These are phyloP conservation scores for Chymomyza amoena DNA, from an alignment of 2,888 invertebrate genomes.

Conservation along the genomic window DNA sequence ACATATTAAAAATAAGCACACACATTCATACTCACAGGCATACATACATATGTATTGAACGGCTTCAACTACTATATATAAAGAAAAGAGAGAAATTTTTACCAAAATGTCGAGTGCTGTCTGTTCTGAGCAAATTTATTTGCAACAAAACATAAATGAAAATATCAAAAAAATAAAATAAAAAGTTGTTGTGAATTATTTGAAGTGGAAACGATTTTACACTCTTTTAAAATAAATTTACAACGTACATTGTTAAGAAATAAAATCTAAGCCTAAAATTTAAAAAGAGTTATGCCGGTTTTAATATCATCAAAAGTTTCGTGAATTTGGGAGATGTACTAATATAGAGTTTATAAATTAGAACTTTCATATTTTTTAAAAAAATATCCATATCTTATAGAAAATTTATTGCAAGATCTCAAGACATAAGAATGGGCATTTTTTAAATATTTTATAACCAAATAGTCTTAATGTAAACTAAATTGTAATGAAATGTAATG, in stretches of 20 bases:
- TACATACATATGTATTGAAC: conserved; percentile 26
- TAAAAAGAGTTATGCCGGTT: not conserved
- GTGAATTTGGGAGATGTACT: too few species aligned
- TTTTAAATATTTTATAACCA: too few species aligned
- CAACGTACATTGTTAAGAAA: too few species aligned
- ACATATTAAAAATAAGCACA: not conserved
- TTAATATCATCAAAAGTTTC: not conserved
- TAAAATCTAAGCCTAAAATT: too few species aligned
- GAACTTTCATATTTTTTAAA: too few species aligned
- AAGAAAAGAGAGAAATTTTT: not conserved
- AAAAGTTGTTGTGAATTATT: not conserved
- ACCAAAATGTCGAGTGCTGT: conserved; percentile 22
- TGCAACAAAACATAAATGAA: conserved; percentile 41
- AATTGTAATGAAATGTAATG: too few species aligned
- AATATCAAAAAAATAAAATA: conserved; percentile 38
- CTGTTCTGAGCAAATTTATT: conserved; percentile 55
- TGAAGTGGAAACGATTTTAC: not conserved
- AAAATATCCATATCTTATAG: too few species aligned
- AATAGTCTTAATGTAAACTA: too few species aligned
- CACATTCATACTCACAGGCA: conserved; percentile 6
- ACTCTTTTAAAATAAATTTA: not conserved
- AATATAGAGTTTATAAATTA: too few species aligned
- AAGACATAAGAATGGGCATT: too few species aligned
- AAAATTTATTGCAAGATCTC: too few species aligned
- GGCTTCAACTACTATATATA: not conserved